Percentiles rank a stretch among this genome's conserved stretches.
phyloP scores from a whole-genome alignment of 2,888 invertebrate species.

The Lasioglossum figueresi region DNA sequence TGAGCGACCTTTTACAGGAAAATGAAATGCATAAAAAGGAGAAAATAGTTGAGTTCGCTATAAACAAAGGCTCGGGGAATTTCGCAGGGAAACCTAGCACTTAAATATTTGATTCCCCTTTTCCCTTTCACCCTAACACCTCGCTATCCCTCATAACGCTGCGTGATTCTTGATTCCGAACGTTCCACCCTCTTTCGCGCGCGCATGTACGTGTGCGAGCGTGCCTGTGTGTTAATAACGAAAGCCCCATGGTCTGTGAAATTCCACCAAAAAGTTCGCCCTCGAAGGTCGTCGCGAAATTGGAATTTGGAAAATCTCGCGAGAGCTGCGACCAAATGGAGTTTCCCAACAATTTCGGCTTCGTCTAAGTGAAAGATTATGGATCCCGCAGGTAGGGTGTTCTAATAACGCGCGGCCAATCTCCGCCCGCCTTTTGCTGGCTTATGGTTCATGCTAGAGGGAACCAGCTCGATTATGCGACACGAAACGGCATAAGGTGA shows the following conservation, averaged over 20 bases:
- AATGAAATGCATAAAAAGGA: background rate
- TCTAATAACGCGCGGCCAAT: background rate
- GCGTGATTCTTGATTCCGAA: background rate
- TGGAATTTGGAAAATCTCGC: background rate
- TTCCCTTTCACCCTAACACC: background rate
- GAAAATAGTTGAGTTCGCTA: background rate
- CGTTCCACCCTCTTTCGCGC: background rate
- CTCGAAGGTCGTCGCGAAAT: background rate
- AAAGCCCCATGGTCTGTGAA: background rate
- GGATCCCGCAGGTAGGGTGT: background rate
- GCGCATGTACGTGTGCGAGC: background rate
- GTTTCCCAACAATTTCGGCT: background rate
- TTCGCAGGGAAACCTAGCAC: no score
- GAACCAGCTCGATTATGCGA: background rate
- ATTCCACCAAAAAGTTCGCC: background rate
- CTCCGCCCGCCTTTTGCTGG: background rate
- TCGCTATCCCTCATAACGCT: background rate
- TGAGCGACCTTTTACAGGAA: background rate
- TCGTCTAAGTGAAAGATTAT: conserved; percentile 29
- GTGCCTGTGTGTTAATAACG: background rate
- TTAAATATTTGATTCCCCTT: background rate
- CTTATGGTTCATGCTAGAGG: background rate
- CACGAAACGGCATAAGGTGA: no score
- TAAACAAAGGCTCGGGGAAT: background rate
- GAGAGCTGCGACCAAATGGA: conserved; percentile 8